Conservation (phyloP, 2,797 vertebrate species). For the Schizopygopsis malacanthus region DNA sequence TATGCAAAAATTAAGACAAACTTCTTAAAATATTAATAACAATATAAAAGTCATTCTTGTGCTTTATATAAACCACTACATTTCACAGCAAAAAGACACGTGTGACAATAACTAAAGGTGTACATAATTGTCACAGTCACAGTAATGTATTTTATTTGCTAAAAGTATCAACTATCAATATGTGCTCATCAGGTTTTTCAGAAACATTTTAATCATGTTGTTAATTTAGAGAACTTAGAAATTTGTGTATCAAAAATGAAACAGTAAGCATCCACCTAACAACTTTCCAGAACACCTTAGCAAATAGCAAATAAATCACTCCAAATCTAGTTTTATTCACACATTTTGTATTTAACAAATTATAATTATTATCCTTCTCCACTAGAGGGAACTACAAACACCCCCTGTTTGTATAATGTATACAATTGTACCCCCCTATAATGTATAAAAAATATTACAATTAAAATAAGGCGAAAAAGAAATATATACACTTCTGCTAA, state of each 20-base stretch:
- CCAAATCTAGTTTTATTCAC: not conserved
- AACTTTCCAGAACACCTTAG: not conserved
- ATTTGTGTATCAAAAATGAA: not conserved
- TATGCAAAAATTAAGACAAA: not conserved
- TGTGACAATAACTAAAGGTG: not conserved
- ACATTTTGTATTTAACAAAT: not conserved
- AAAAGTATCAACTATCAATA: not conserved
- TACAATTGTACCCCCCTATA: too few relatives aligned
- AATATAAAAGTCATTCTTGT: not conserved
- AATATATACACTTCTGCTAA: not conserved
- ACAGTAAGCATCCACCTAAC: not conserved
- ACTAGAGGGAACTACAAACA: constrained; percentile 38
- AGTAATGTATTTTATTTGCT: not conserved
- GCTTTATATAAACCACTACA: not conserved
- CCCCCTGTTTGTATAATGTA: too few relatives aligned
- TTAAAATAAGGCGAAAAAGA: not conserved
- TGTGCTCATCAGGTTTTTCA: too few relatives aligned
- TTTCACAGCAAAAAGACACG: not conserved
- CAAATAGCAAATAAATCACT: not conserved
- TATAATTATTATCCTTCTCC: not conserved
- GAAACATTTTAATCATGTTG: not conserved
- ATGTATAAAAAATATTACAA: not conserved
- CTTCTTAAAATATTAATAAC: not conserved
- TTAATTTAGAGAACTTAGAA: not conserved
- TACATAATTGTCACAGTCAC: not conserved